Evolutionary conservation across 2,888 invertebrate species (phyloP).

Genomic region (Ashinkailepas kermadecensis): DNA sequence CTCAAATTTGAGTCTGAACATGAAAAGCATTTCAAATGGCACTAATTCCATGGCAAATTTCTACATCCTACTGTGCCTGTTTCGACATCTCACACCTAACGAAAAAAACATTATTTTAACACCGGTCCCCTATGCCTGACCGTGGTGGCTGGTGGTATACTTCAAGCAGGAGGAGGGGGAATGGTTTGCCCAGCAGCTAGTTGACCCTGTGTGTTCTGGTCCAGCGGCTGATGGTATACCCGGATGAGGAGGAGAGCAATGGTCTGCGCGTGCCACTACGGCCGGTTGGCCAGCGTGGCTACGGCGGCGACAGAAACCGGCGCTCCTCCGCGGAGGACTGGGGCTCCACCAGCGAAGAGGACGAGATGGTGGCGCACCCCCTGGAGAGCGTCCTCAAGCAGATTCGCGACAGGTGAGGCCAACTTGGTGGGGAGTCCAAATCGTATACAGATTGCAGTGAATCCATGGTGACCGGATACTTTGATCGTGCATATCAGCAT

Average conservation of each 20-base stretch:
- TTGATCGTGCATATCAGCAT: too few relatives aligned
- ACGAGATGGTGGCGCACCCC: conserved; percentile 19
- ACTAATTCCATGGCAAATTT: too few relatives aligned
- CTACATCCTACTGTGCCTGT: too few relatives aligned
- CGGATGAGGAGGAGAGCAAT: neutral
- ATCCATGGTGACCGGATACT: too few relatives aligned
- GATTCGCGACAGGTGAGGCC: conserved; percentile 16
- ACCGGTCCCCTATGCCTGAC: neutral
- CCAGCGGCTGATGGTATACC: conserved; percentile 20
- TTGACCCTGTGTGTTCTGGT: neutral
- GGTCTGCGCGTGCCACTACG: conserved; percentile 2
- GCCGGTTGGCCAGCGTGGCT: conserved; percentile 7
- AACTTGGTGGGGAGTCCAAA: too few relatives aligned
- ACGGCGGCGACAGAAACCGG: conserved; percentile 10
- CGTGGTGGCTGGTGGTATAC: neutral
- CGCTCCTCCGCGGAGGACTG: conserved; percentile 17
- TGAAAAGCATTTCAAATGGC: too few relatives aligned
- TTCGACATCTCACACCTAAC: too few relatives aligned
- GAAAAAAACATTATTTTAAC: too few relatives aligned
- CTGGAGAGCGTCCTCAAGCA: conserved; percentile 21
- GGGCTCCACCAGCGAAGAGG: conserved; percentile 23
- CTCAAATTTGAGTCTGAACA: too few relatives aligned
- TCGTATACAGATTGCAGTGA: too few relatives aligned
- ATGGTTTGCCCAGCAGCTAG: neutral
- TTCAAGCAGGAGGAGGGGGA: neutral